These are phyloP conservation scores for Tachina fera DNA, from an alignment of 2,888 invertebrate genomes.

Conservation along the genomic window DNA sequence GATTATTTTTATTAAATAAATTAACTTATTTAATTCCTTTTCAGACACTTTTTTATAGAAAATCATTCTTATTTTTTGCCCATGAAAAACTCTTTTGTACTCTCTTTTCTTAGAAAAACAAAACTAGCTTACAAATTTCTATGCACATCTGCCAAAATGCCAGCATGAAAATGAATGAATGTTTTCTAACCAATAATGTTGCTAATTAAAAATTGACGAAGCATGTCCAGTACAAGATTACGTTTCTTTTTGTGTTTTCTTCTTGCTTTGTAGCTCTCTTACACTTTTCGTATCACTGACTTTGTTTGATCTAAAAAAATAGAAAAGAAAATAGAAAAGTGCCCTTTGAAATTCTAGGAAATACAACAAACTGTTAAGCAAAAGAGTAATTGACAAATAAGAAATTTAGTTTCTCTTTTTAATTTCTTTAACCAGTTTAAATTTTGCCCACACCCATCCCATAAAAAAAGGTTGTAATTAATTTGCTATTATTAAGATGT, in stretches of 20 bases:
- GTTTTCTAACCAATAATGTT: conserved; percentile 49
- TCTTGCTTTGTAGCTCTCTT: background rate
- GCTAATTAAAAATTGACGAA: conserved; percentile 74
- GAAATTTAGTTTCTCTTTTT: conserved; percentile 1
- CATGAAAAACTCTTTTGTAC: background rate
- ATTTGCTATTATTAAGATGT: conserved; percentile 57
- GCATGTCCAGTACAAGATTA: conserved; percentile 70
- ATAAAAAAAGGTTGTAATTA: conserved; percentile 65
- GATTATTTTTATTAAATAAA: background rate
- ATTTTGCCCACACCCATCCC: background rate
- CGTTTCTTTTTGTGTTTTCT: conserved; percentile 1
- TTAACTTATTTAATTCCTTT: conserved; percentile 7
- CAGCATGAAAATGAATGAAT: conserved; percentile 23
- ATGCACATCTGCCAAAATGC: conserved; percentile 54
- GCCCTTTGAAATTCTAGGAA: background rate
- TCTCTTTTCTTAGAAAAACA: background rate
- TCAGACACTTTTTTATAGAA: background rate
- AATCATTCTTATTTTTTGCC: background rate
- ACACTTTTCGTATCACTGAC: conserved; percentile 26
- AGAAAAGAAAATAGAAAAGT: background rate
- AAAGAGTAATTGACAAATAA: background rate
- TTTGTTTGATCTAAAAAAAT: conserved; percentile 5
- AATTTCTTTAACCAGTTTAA: conserved; percentile 24
- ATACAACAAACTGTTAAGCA: background rate
- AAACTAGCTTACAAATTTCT: conserved; percentile 24